Evolutionary conservation across 2,888 invertebrate genomes (phyloP), one percentile per base, ranked within the genome.

Genomic region (Torymus tubicola): DNA sequence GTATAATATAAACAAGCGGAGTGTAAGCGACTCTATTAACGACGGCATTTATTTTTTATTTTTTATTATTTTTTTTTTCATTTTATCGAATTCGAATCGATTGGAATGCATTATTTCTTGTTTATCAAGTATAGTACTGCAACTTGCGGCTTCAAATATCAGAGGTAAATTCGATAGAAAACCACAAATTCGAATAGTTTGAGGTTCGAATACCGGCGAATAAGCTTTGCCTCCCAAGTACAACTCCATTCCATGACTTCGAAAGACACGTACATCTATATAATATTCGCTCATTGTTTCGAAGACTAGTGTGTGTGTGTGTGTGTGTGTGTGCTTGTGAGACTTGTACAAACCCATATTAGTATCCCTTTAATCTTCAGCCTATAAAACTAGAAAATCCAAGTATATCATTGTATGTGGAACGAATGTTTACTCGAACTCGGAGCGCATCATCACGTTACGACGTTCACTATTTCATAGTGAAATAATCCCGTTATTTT

Each of bases 1-100:
- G 42, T 42, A 42, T 42, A 42, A 65, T 67, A 76, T 69, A 52
- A 76, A 71, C 61, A 76, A 75, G 71, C 80, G 71, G 60, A 76
- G 67, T 67, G 42, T 64, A 78, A 78, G 70, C 70, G 71, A 65
- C 57, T 68, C 55, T 72, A 64, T 69, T 69, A 60, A 42, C 31
- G n/a, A 55, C 42, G 71, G 42, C 16, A 42, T 16, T 67, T 21
- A 21, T 21, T 21, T 21, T 71, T 60, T 52, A 2, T 21, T 21
- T 71, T 60, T 52, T 57, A 0, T 63, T 68, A n/a, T 13, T 63
- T n/a, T 11, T 31, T 52, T 50, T 12, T 5, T 42, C 42, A 42
- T 42, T 42, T 42, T 42, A 42, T 11, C 52, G 42, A 60, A 71
- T 57, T 70, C 31, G 21, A 21, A 55, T 55, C 24, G 1, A 31